phyloP scores from a whole-genome alignment of 2,113 vertebrate species.

The Cynoglossus semilaevis region DNA sequence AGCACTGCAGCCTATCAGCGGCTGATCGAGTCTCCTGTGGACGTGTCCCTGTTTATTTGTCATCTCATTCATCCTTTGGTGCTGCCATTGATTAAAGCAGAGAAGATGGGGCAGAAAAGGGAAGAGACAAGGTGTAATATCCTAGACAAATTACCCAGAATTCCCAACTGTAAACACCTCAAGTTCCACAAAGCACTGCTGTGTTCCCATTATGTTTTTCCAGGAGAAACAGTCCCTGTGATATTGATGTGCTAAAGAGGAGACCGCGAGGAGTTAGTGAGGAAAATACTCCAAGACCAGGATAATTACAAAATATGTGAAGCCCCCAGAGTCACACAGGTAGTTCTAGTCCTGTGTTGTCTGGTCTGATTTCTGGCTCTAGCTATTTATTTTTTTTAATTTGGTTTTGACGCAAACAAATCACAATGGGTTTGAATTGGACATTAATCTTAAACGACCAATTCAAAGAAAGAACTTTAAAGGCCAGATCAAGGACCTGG shows the following conservation, averaged over 20 bases:
- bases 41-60: conserved; percentile 64
- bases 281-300: too few species aligned
- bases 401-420: too few species aligned
- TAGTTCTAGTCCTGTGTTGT: too few species aligned
- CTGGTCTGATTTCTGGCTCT: too few species aligned
- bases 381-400: too few species aligned
- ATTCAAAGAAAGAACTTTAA: too few species aligned
- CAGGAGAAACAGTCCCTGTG: conserved; percentile 33
- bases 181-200: conserved; percentile 23
- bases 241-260: neutral
- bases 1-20: conserved; percentile 25
- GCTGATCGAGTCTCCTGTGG: conserved; percentile 38
- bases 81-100: conserved; percentile 58
- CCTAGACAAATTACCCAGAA: conserved; percentile 57
- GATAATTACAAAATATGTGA: conserved; percentile 12
- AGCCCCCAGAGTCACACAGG: conserved; percentile 19
- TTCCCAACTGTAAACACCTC: conserved; percentile 42
- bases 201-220: conserved; percentile 35
- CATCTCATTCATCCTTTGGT: conserved; percentile 57
- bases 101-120: conserved; percentile 9
- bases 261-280: too few species aligned
- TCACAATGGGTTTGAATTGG: too few species aligned
- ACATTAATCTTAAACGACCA: too few species aligned
- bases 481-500: too few species aligned
- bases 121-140: conserved; percentile 56